Evolutionary conservation across 2,113 vertebrate species (phyloP).

Genomic region (Dasyprocta punctata): DNA sequence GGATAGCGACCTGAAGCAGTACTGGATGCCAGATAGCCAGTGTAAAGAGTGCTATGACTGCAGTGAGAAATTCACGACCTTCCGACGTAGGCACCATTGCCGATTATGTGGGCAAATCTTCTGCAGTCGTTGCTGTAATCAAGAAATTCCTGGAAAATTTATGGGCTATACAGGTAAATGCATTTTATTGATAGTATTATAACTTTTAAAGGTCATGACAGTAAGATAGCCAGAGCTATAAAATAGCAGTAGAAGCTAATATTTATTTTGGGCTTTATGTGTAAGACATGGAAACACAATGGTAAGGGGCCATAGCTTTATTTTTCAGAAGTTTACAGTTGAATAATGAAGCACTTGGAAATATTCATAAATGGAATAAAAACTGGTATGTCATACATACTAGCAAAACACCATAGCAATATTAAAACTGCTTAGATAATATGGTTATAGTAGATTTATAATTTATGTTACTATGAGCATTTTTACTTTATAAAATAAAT

Average conservation of each 20-base stretch:
- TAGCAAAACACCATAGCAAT: not conserved
- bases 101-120: conserved; percentile 98
- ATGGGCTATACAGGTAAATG: conserved; percentile 97
- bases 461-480: not conserved
- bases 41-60: conserved; percentile 99
- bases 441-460: not conserved
- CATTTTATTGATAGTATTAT: not conserved
- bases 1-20: conserved; percentile 99
- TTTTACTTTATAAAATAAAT: conserved; percentile 32
- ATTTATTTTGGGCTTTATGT: conserved; percentile 36
- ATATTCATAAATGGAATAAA: conserved; percentile 2
- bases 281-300: not conserved
- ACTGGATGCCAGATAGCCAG: conserved; percentile 99
- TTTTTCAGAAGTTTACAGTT: conserved; percentile 19
- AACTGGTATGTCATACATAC: not conserved
- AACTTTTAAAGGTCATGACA: not conserved
- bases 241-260: not conserved
- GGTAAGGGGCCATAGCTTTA: not conserved
- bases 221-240: conserved; percentile 22
- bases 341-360: not conserved
- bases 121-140: conserved; percentile 99
- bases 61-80: conserved; percentile 98
- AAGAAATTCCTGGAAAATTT: conserved; percentile 99
- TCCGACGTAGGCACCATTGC: conserved; percentile 97
- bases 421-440: not conserved